These are phyloP conservation scores for Meloidogyne exigua DNA, from an alignment of 1,140 invertebrate species.

Conservation along the genomic window DNA sequence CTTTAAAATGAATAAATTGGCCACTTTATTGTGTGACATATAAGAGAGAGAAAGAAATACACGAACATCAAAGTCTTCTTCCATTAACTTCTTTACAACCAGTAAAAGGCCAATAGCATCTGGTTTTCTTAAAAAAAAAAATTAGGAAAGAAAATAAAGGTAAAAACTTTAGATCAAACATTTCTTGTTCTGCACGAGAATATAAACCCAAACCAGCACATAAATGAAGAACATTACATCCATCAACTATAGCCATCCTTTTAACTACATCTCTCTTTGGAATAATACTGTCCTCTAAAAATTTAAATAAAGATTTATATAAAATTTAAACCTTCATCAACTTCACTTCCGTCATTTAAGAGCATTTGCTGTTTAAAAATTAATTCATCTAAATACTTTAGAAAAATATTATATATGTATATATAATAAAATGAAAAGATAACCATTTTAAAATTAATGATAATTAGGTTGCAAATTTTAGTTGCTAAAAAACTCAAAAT, in stretches of 20 bases:
- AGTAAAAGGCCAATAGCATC: constrained; percentile 20
- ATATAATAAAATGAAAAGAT: too few species aligned
- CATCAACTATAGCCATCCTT: not conserved
- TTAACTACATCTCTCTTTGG: not conserved
- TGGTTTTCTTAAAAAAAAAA: not conserved
- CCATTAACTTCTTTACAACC: constrained; percentile 14
- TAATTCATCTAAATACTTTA: too few species aligned
- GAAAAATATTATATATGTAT: too few species aligned
- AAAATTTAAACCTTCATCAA: too few species aligned
- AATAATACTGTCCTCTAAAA: not conserved
- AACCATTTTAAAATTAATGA: too few species aligned
- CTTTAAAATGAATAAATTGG: constrained; percentile 21
- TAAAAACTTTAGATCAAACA: not conserved
- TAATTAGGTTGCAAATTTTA: too few species aligned
- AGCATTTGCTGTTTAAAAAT: too few species aligned
- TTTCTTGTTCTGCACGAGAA: not conserved
- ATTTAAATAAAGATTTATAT: not conserved
- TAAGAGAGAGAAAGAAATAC: constrained; percentile 22
- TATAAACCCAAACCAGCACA: not conserved
- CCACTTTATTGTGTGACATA: constrained; percentile 16
- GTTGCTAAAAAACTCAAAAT: too few species aligned
- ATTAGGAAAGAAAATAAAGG: not conserved
- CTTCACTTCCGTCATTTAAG: too few species aligned
- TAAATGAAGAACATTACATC: not conserved
- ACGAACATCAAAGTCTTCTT: constrained; percentile 18